Evolutionary conservation across 2,797 vertebrate species (phyloP).

Genomic region (Pteronotus mesoamericanus): DNA sequence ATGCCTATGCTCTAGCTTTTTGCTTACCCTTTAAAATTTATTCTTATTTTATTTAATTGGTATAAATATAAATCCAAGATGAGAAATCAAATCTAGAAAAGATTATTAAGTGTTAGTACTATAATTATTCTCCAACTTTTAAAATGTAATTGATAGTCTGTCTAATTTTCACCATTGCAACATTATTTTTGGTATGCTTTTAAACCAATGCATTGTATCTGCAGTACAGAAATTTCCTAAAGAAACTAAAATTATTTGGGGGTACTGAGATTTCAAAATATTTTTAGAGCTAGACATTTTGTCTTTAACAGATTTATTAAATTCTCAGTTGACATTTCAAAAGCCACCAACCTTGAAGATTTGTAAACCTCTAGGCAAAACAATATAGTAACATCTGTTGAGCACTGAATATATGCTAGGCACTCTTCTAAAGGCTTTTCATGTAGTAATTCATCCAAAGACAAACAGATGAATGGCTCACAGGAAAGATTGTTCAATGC

Average conservation of each 20-base stretch:
- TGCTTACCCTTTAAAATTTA: constrained; percentile 10
- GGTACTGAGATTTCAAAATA: background rate
- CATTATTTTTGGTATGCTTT: background rate
- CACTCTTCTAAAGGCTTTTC: background rate
- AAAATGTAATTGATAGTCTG: background rate
- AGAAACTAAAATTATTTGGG: background rate
- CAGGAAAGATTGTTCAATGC: background rate
- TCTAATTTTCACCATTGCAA: background rate
- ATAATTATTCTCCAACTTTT: background rate
- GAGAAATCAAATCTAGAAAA: background rate
- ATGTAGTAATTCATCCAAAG: background rate
- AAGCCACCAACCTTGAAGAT: background rate
- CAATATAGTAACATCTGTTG: background rate
- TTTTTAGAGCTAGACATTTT: background rate
- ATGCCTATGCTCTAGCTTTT: background rate
- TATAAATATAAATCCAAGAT: background rate
- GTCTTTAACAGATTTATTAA: background rate
- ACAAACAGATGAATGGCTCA: background rate
- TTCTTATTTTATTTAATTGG: constrained; percentile 12
- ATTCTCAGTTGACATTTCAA: constrained; percentile 25
- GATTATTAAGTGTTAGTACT: background rate
- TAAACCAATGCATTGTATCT: background rate
- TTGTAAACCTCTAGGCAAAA: background rate
- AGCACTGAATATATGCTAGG: background rate
- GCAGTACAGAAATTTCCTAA: background rate